Base-by-base conservation (phyloP, 2,113 vertebrate genomes). In the Opisthocomus hoazin region DNA sequence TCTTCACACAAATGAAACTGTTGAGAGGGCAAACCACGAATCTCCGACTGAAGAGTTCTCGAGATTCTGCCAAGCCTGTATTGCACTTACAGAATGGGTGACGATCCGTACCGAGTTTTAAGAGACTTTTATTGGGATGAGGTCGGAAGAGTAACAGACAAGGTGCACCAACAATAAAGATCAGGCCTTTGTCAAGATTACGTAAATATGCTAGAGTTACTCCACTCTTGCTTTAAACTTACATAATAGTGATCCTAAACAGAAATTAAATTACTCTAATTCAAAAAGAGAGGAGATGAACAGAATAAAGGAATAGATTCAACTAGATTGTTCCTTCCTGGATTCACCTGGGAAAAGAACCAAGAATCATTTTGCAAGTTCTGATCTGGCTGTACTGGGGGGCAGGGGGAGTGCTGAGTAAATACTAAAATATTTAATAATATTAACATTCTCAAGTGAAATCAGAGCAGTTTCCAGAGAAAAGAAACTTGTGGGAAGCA, bases 401-500 rank as follows among this genome's bases (percentile, higher is more conserved):
- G 20, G 29, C 1, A 2, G 37, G 24, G 24, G 29, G 26, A 36
- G 27, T 16, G 43, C 56, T 84, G 61, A 90, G 61, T 58, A 94
- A 95, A 81, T 75, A 90, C 57, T 89, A 39, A 92, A 95, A 86
- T 46, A 88, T 81, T 81, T 27, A 23, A 60, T 27, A 93, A 74
- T 18, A 48, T 77, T 58, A 7, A 75, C 78, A 61, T 91, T 70
- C 60, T 83, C 86, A 83, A 91, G 82, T 69, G 93, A 96, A 97
- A 94, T 89, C 60, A 61, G 6, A 76, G 26, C 54, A 88, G 74
- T 54, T 90, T 50, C 80, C 76, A 91, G 73, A 93, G 43, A 79
- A 97, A 93, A 96, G 76, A 92, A 89, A 94, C 61, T 65, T 37
- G 41, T 84, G 75, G 48, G 66, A 96, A 96, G 74, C 54, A 39